phyloP scores from a whole-genome alignment of 2,888 invertebrate genomes.

The Deilephila elpenor region DNA sequence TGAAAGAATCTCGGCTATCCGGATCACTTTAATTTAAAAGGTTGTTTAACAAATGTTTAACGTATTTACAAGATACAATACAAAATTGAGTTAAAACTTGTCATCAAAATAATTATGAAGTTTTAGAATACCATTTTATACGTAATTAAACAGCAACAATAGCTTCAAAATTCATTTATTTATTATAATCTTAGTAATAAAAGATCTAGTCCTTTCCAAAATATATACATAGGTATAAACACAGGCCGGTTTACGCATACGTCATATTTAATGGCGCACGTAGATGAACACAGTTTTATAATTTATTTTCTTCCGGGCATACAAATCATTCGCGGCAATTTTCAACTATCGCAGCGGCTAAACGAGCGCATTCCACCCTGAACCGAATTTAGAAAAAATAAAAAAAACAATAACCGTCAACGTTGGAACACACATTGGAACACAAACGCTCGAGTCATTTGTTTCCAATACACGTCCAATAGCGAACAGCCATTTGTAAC shows the following conservation, averaged over 20 bases:
- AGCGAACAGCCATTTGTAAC: conserved; percentile 74
- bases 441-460: conserved; percentile 62
- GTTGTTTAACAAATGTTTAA: too few species aligned
- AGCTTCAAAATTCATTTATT: too few species aligned
- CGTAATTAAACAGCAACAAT: too few species aligned
- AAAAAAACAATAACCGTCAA: conserved; percentile 32
- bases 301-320: conserved; percentile 16
- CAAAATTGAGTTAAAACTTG: too few species aligned
- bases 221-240: too few species aligned
- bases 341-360: conserved; percentile 19
- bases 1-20: not conserved
- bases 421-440: conserved; percentile 29
- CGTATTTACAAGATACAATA: too few species aligned
- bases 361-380: conserved; percentile 14
- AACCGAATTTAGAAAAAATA: conserved; percentile 15
- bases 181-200: too few species aligned
- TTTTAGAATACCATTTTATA: too few species aligned
- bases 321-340: conserved; percentile 24
- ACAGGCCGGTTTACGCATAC: not conserved
- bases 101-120: too few species aligned
- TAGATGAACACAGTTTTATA: conserved; percentile 23
- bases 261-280: conserved; percentile 12
- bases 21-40: too few species aligned
- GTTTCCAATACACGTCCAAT: conserved; percentile 76
- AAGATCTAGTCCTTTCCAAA: not conserved